Base-by-base conservation (phyloP, 1,140 invertebrate genomes). In the Pseudomyrmex pallidus region DNA sequence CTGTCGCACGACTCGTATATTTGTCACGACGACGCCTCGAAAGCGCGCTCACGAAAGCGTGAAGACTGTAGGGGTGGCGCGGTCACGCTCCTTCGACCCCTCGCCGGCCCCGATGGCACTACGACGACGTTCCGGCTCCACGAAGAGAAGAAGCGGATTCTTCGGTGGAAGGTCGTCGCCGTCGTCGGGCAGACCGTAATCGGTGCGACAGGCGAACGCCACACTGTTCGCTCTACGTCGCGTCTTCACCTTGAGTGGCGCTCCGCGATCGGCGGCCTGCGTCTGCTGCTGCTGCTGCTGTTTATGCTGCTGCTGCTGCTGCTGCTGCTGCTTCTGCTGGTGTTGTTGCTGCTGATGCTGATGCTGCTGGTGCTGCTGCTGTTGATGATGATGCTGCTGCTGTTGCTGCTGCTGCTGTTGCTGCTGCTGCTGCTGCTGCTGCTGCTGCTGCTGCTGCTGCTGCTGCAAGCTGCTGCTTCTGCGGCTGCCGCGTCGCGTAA, bases 201-300 rank as follows among this genome's bases (percentile, higher is more conserved):
- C 83, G 54, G 73, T 77, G 54, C 88, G 87, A 17, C 59, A 83
- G 12, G 88, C 73, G 10, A 89, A 89, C 1, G 87, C 88, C 9
- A 89, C 88, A 17, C 88, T 89, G 59, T 88, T 85, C 17, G 84
- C 82, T 17, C 88, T 86, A 12, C 72, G 85, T 15, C 73, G 74
- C 35, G 87, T 17, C 46, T 68, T 73, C 12, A 35, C n/a, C 44
- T 84, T 85, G 10, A 59, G 50, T 22, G 70, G 12, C 59, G 67
- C 22, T 20, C 35, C 35, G 35, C 35, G 35, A 35, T 35, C 35
- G 35, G 9, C 73, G 25, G 13, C 35, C 57, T 7, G 59, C 50
- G 54, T 13, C 12, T 10, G 50, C 50, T 52, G 50, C 50, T 52
- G 10, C 17, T 10, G 17, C 56, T 3, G 50, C 50, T 52, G 50